phyloP scores from a whole-genome alignment of 2,888 invertebrate species.

The Melangyna quadrimaculata region DNA sequence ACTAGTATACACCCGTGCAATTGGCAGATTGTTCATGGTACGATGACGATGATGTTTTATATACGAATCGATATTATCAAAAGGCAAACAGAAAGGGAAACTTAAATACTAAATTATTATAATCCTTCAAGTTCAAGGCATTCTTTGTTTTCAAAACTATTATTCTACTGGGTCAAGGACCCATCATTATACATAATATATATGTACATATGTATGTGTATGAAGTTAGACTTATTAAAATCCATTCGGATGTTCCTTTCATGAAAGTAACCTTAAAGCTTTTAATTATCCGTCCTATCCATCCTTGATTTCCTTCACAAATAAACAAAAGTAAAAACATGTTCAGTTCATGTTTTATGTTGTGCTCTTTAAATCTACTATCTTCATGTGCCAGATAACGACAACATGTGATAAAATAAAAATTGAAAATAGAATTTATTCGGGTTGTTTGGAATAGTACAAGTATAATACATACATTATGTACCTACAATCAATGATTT shows the following conservation, averaged over 20 bases:
- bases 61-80: not conserved
- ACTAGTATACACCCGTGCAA: no score
- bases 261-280: constrained; percentile 47
- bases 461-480: not conserved
- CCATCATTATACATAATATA: not conserved
- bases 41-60: not conserved
- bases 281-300: constrained; percentile 66
- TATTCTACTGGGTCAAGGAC: not conserved
- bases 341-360: not conserved
- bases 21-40: no score
- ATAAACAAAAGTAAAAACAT: not conserved
- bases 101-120: not conserved
- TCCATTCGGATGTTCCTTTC: constrained; percentile 13
- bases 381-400: constrained; percentile 36
- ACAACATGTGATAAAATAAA: not conserved
- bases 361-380: constrained; percentile 19
- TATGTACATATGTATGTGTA: not conserved
- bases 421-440: not conserved
- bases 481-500: not conserved
- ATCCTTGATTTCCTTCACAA: constrained; percentile 50
- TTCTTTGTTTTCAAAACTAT: not conserved
- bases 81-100: not conserved
- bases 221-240: not conserved
- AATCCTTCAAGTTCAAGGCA: not conserved
- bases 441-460: no score